Evolutionary conservation across 2,113 vertebrate genomes (phyloP), one percentile per base, ranked within the genome.

Genomic region (Budorcas taxicolor): DNA sequence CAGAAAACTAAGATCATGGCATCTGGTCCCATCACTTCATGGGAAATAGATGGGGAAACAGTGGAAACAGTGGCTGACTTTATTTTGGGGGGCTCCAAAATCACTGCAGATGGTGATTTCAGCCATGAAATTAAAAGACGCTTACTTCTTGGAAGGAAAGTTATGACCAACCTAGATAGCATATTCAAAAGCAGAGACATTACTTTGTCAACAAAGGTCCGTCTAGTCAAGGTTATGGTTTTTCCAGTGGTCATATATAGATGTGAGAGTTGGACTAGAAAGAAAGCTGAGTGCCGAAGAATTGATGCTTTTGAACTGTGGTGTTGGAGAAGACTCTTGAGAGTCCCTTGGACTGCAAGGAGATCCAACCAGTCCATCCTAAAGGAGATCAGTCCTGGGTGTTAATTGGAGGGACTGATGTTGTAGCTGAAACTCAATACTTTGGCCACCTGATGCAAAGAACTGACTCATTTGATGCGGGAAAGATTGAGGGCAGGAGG

Each of bases 271-370:
- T 67, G 64, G 8, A 67, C 33, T 21, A 36, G 9, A 67, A 21
- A 36, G 64, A 21, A 67, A 21, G 17, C 33, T 67, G 33, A 67
- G n/a, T 0, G 0, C 4, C 0, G 0, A n/a, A 67, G n/a, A 67
- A 36, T 21, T 36, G 64, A 71, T 36, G 33, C 4, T 71, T 21
- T 71, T 36, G 64, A 19, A 71, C 7, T 36, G 17, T 36, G n/a
- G 64, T 71, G n/a, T 36, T 71, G 17, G 33, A 36, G 64, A 36
- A 36, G n/a, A 36, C n/a, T 71, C 33, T 71, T 71, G 1, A 0
- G 64, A 36, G n/a, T 21, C n/a, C 64, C 64, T 71, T 71, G 64
- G 17, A 36, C 4, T 36, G n/a, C n/a, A 71, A 71, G 64, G 17
- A 71, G 33, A n/a, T n/a, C 64, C 64, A 36, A 67, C 0, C 8